Percentiles rank a stretch among this genome's conserved stretches.
phyloP scores from a whole-genome alignment of 1,140 invertebrate genomes.

The Trichonephila inaurata region DNA sequence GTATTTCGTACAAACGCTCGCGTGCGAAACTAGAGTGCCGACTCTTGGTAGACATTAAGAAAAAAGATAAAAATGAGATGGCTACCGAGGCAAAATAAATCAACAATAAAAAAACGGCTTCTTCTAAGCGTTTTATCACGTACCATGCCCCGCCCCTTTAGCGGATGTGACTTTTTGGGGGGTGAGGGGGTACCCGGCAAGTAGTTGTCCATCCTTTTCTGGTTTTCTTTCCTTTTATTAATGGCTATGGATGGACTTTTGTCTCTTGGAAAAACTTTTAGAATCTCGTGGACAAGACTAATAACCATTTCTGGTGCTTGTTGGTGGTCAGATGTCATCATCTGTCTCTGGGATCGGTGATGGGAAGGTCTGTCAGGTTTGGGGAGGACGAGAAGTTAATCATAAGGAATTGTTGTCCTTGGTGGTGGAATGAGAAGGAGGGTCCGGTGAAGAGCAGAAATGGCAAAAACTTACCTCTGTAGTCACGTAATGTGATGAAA shows the following conservation, averaged over 20 bases:
- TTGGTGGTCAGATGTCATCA: slow-evolving; percentile 60
- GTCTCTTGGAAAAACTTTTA: slow-evolving; percentile 50
- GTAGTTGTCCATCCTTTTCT: slow-evolving; percentile 34
- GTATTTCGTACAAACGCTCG: slow-evolving; percentile 13
- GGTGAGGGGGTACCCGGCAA: neutral
- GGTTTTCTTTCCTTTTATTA: slow-evolving; percentile 16
- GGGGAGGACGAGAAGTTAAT: neutral
- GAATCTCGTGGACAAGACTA: slow-evolving; percentile 25
- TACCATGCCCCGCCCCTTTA: slow-evolving; percentile 21
- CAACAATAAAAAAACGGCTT: slow-evolving; percentile 40
- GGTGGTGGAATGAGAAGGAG: neutral
- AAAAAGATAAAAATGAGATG: slow-evolving; percentile 52
- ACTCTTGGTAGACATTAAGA: slow-evolving; percentile 45
- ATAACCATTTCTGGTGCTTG: slow-evolving; percentile 41
- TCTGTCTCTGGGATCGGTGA: slow-evolving; percentile 8
- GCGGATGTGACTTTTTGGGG: neutral
- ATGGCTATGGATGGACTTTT: slow-evolving; percentile 33
- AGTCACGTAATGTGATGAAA: too few relatives aligned
- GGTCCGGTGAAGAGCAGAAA: too few relatives aligned
- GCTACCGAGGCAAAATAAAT: slow-evolving; percentile 66
- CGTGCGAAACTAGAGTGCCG: slow-evolving; percentile 56
- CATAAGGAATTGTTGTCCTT: neutral
- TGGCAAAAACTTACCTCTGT: too few relatives aligned
- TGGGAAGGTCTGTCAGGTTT: neutral
- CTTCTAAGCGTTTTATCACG: slow-evolving; percentile 70